Percentiles rank a stretch among this genome's conserved stretches.
These are phyloP conservation scores for Julus scanicus DNA, from an alignment of 2,888 invertebrate species.

Conservation along the genomic window DNA sequence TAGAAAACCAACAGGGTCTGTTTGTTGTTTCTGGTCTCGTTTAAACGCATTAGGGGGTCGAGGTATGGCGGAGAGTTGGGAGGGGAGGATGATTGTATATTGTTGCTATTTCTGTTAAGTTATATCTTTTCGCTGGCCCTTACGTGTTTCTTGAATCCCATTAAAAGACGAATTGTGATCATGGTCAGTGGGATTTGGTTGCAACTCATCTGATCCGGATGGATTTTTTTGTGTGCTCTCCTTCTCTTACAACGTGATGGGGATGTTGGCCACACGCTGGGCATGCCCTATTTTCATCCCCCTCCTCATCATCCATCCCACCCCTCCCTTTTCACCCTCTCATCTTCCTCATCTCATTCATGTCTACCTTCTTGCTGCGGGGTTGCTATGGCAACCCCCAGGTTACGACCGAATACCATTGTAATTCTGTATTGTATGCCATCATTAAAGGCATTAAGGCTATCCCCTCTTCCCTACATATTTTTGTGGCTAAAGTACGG, in stretches of 20 bases:
- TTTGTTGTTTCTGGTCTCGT: slow-evolving; percentile 39
- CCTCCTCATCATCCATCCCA: background rate
- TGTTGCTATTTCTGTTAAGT: slow-evolving; percentile 41
- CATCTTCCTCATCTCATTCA: slow-evolving; percentile 23
- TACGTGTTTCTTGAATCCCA: slow-evolving; percentile 47
- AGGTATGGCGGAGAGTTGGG: background rate
- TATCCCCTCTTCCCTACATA: slow-evolving; percentile 43
- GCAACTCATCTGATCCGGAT: slow-evolving; percentile 38
- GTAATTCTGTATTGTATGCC: slow-evolving; percentile 45
- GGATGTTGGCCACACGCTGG: slow-evolving; percentile 34
- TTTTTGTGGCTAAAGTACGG: slow-evolving; percentile 39
- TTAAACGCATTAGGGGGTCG: slow-evolving; percentile 12
- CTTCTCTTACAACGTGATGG: background rate
- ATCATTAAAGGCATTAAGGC: slow-evolving; percentile 51
- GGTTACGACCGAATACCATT: slow-evolving; percentile 46
- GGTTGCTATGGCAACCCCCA: slow-evolving; percentile 48
- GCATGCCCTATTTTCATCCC: slow-evolving; percentile 42
- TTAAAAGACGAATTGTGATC: slow-evolving; percentile 48
- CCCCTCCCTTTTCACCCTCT: background rate
- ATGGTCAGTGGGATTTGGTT: slow-evolving; percentile 50
- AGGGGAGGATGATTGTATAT: slow-evolving; percentile 2
- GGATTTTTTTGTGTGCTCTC: background rate
- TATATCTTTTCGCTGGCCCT: slow-evolving; percentile 41
- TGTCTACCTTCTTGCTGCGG: slow-evolving; percentile 50
- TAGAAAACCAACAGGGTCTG: slow-evolving; percentile 3